A percentile compares a stretch with the other conserved stretches of the same genome.
These are phyloP conservation scores for Heliconius cydno DNA, from an alignment of 2,888 invertebrate species.

Conservation along the genomic window DNA sequence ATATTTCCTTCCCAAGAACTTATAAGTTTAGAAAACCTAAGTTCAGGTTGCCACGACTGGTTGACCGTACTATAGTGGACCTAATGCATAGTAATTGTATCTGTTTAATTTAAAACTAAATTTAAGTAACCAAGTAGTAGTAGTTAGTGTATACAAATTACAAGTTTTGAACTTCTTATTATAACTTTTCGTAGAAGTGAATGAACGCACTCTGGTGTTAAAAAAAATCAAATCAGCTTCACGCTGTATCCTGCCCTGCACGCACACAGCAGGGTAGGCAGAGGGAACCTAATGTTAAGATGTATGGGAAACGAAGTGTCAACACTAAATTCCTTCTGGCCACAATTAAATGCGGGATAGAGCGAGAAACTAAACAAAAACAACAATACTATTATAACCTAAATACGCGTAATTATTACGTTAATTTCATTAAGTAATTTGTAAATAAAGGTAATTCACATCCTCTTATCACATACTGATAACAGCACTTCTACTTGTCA, in stretches of 20 bases:
- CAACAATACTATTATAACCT: too few relatives aligned
- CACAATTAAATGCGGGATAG: accelerated
- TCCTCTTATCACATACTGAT: background rate
- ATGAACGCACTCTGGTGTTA: background rate
- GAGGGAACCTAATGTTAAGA: too few relatives aligned
- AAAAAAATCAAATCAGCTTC: too few relatives aligned
- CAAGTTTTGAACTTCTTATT: background rate
- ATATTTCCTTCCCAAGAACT: too few relatives aligned
- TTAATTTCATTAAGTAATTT: background rate
- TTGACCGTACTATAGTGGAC: conserved; percentile 18
- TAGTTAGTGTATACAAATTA: background rate
- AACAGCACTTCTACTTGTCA: conserved; percentile 13
- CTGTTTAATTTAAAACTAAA: conserved; percentile 26
- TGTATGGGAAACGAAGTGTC: background rate
- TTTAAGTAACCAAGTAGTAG: background rate
- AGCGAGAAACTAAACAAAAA: too few relatives aligned
- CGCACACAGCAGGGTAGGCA: too few relatives aligned
- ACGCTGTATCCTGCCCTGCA: too few relatives aligned
- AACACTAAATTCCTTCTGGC: background rate
- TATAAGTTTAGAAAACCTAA: too few relatives aligned
- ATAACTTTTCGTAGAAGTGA: background rate
- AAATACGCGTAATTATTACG: background rate
- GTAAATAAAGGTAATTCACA: background rate
- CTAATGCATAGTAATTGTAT: conserved; percentile 42
- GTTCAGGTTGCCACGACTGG: too few relatives aligned